phyloP scores from a whole-genome alignment of 2,888 invertebrate genomes.

The Mallateleia sp. region DNA sequence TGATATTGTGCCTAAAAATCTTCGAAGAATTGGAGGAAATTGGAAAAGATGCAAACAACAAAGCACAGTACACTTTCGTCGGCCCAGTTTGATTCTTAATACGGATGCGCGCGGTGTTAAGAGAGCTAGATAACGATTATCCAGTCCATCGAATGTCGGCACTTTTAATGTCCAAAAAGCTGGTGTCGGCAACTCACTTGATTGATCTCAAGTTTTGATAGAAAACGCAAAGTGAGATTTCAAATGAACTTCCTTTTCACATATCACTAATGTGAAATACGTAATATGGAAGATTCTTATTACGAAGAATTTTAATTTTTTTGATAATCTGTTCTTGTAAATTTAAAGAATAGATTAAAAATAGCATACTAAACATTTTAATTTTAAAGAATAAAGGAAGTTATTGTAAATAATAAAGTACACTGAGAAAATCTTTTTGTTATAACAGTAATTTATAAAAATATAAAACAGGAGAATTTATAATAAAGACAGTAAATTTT shows the following conservation, averaged over 20 bases:
- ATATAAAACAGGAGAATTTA: too few relatives aligned
- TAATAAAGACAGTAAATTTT: too few relatives aligned
- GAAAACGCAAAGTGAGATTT: conserved; percentile 24
- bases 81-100: neutral
- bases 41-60: conserved; percentile 77
- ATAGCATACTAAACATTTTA: too few relatives aligned
- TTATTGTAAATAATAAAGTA: too few relatives aligned
- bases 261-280: conserved; percentile 25
- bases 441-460: too few relatives aligned
- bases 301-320: too few relatives aligned
- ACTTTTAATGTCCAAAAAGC: conserved; percentile 83
- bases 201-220: conserved; percentile 7
- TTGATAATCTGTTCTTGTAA: too few relatives aligned
- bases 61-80: conserved; percentile 77
- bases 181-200: conserved; percentile 9
- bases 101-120: conserved; percentile 27
- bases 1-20: conserved; percentile 77
- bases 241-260: conserved; percentile 56
- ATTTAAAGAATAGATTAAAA: too few relatives aligned
- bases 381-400: too few relatives aligned
- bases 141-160: conserved; percentile 84
- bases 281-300: too few relatives aligned
- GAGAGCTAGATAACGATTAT: conserved; percentile 87
- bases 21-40: conserved; percentile 60
- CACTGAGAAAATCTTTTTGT: too few relatives aligned